A percentile compares a stretch with the other conserved stretches of the same genome.
Conservation (phyloP, 2,888 invertebrate genomes). For the Cephalotes varians region DNA sequence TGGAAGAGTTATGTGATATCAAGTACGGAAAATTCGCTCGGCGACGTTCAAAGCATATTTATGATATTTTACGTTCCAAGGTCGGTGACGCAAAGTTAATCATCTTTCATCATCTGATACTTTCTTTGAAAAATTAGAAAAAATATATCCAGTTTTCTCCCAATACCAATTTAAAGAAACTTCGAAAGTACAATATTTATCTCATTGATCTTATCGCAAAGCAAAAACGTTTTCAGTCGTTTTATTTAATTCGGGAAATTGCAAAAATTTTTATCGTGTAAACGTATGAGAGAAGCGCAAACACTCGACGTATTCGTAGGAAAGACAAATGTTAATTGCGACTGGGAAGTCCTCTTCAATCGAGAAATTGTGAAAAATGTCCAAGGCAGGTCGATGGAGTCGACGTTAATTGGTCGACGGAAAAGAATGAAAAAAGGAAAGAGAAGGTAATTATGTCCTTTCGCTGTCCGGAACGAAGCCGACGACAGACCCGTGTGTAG, state of each 20-base stretch:
- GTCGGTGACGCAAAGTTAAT: background rate
- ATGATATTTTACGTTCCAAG: background rate
- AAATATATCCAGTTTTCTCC: background rate
- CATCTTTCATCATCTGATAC: background rate
- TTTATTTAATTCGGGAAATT: slow-evolving; percentile 37
- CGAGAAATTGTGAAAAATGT: slow-evolving; percentile 60
- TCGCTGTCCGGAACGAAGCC: slow-evolving; percentile 48
- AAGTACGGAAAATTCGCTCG: background rate
- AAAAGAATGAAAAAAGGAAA: background rate
- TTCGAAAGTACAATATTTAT: background rate
- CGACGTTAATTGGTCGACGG: slow-evolving; percentile 41
- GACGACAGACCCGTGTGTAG: slow-evolving; percentile 27
- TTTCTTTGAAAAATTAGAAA: background rate
- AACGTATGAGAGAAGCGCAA: background rate
- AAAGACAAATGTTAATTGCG: slow-evolving; percentile 59
- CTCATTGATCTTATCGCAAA: background rate
- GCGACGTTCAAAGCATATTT: background rate
- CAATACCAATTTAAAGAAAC: background rate
- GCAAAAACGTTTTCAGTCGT: background rate
- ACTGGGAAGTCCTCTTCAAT: slow-evolving; percentile 26
- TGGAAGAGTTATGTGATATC: background rate
- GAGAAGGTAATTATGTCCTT: slow-evolving; percentile 52
- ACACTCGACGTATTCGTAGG: background rate
- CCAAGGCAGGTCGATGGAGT: background rate
- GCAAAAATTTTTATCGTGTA: slow-evolving; percentile 18